Evolutionary conservation across 1,140 invertebrate species (phyloP).

Genomic region (Drosophila auraria): DNA sequence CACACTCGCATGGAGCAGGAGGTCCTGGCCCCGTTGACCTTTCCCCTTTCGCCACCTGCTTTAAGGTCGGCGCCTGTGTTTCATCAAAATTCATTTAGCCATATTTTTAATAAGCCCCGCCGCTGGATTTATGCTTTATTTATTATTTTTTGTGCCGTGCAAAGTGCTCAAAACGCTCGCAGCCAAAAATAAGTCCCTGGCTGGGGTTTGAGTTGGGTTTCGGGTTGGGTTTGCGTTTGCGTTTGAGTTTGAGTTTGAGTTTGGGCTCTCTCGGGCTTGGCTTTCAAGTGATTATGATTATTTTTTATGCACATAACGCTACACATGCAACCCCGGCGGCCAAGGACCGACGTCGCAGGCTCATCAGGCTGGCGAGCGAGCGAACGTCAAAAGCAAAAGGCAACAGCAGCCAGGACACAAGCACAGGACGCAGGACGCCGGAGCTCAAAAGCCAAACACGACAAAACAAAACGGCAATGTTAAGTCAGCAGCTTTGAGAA

Average conservation of each 20-base stretch:
- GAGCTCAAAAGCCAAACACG: slow-evolving; percentile 32
- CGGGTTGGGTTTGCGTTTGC: slow-evolving; percentile 1
- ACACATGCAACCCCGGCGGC: slow-evolving; percentile 57
- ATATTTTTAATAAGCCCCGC: slow-evolving; percentile 66
- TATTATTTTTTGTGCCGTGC: slow-evolving; percentile 52
- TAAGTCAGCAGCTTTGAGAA: slow-evolving; percentile 41
- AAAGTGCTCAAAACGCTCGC: slow-evolving; percentile 69
- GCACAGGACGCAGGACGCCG: slow-evolving; percentile 12
- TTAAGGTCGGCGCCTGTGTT: slow-evolving; percentile 24
- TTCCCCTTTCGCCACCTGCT: slow-evolving; percentile 19
- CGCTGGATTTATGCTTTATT: slow-evolving; percentile 42
- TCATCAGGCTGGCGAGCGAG: slow-evolving; percentile 37
- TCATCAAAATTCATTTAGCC: slow-evolving; percentile 55
- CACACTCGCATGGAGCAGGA: slow-evolving; percentile 11
- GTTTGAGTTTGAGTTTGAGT: slow-evolving; percentile 6
- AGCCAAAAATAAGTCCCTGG: slow-evolving; percentile 26
- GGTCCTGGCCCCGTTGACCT: not conserved
- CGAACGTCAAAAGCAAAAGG: slow-evolving; percentile 64
- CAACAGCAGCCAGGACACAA: slow-evolving; percentile 29
- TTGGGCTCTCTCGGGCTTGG: slow-evolving; percentile 25
- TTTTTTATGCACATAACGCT: slow-evolving; percentile 81
- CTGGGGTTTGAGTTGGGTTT: slow-evolving; percentile 1
- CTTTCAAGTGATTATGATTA: slow-evolving; percentile 82
- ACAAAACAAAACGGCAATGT: slow-evolving; percentile 31
- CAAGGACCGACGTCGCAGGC: slow-evolving; percentile 34